Conservation (phyloP, 2,888 invertebrate genomes). For the Osedax fenrisi region DNA sequence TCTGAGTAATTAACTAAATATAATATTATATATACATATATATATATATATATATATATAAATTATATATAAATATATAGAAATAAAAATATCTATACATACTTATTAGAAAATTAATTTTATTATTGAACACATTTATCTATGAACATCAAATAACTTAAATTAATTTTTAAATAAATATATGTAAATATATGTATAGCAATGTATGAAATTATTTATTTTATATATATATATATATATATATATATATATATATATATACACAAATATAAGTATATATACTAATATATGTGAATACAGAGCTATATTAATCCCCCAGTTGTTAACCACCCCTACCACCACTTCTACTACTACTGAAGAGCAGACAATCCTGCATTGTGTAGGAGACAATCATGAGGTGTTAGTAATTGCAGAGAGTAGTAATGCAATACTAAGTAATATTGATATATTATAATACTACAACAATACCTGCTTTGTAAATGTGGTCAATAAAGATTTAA, state of each 20-base stretch:
- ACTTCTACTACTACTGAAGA: too few species aligned
- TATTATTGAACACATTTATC: neutral
- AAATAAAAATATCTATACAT: too few species aligned
- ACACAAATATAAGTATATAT: neutral
- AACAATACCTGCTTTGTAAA: too few species aligned
- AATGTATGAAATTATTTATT: neutral
- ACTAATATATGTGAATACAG: neutral
- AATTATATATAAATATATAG: too few species aligned
- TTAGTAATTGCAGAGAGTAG: too few species aligned
- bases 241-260: conserved; percentile 2
- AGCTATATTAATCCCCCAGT: neutral
- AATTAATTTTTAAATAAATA: neutral
- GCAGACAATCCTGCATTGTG: too few species aligned
- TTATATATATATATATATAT: neutral
- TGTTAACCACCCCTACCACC: too few species aligned
- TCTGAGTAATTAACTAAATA: neutral
- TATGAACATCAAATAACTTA: neutral
- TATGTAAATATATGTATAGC: neutral
- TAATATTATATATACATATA: neutral
- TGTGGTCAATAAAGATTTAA: too few species aligned
- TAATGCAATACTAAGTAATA: too few species aligned
- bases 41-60: neutral
- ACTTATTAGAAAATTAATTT: too few species aligned
- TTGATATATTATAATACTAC: too few species aligned
- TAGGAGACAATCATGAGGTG: too few species aligned